Evolutionary conservation across 2,797 vertebrate species (phyloP).

Genomic region (Pachyuromys duprasi): DNA sequence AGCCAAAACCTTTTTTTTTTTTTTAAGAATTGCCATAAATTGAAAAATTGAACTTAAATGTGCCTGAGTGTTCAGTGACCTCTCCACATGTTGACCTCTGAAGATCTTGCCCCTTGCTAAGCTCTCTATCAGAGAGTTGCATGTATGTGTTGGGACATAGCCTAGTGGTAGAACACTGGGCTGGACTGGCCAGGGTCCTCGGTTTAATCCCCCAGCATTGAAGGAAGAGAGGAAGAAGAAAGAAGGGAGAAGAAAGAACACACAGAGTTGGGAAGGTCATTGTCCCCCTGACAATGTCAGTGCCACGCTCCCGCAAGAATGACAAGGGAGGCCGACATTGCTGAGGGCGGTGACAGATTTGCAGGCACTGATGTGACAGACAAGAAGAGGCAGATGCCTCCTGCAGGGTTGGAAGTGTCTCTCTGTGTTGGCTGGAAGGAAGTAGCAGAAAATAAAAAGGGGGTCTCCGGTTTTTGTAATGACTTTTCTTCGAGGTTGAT

Average conservation of each 20-base stretch:
- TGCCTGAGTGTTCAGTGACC: not conserved
- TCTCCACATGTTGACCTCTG: not conserved
- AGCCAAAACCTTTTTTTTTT: not conserved
- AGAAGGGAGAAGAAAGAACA: no score
- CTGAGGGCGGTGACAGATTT: constrained; percentile 40
- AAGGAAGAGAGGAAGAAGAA: not conserved
- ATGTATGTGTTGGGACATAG: not conserved
- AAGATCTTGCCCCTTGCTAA: not conserved
- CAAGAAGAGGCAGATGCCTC: constrained; percentile 16
- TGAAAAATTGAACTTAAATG: not conserved
- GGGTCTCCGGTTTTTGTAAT: constrained; percentile 17
- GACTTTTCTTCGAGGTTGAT: constrained; percentile 32
- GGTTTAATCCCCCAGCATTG: no score
- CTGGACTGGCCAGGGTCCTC: no score
- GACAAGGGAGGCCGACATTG: constrained; percentile 46
- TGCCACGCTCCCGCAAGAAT: constrained; percentile 1
- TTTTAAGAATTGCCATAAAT: not conserved
- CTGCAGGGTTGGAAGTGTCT: not conserved
- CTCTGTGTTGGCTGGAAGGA: not conserved
- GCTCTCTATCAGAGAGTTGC: not conserved
- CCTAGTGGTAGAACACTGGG: not conserved
- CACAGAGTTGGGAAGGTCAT: not conserved
- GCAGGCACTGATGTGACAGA: constrained; percentile 1
- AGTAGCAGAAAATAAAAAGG: not conserved
- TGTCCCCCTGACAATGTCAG: not conserved